Evolutionary conservation across 1,140 invertebrate genomes (phyloP).

Genomic region (Pantala flavescens): DNA sequence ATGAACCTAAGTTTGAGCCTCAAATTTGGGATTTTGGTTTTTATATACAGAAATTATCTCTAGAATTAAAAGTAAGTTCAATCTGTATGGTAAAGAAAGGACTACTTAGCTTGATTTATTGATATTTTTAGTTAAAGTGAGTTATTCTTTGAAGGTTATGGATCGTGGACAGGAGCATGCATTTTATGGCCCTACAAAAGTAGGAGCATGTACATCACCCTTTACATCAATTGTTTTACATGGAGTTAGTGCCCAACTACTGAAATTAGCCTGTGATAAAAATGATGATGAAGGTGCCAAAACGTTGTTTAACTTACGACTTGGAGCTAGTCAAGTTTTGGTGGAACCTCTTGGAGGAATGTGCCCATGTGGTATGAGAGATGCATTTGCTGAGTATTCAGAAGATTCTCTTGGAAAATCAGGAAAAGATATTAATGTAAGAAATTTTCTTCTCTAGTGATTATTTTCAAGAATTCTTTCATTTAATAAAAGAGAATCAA

Average conservation of each 20-base stretch:
- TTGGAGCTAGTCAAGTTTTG: neutral
- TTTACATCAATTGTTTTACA: neutral
- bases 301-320: neutral
- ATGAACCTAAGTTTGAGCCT: neutral
- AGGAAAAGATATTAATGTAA: neutral
- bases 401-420: neutral
- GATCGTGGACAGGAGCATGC: neutral
- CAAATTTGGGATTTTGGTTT: neutral
- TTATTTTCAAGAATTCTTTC: too few species aligned
- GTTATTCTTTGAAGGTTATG: neutral
- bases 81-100: neutral
- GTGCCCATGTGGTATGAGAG: neutral
- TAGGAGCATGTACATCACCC: neutral
- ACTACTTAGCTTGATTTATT: neutral
- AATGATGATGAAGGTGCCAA: conserved; percentile 1
- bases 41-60: neutral
- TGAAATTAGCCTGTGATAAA: neutral
- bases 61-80: neutral
- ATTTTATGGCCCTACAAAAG: neutral
- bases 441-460: too few species aligned
- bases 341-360: neutral
- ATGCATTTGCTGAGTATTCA: neutral
- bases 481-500: too few species aligned
- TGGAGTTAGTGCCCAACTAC: neutral
- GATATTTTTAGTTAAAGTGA: neutral